These are phyloP conservation scores for Cancer borealis DNA, from an alignment of 2,888 invertebrate species.

Conservation along the genomic window DNA sequence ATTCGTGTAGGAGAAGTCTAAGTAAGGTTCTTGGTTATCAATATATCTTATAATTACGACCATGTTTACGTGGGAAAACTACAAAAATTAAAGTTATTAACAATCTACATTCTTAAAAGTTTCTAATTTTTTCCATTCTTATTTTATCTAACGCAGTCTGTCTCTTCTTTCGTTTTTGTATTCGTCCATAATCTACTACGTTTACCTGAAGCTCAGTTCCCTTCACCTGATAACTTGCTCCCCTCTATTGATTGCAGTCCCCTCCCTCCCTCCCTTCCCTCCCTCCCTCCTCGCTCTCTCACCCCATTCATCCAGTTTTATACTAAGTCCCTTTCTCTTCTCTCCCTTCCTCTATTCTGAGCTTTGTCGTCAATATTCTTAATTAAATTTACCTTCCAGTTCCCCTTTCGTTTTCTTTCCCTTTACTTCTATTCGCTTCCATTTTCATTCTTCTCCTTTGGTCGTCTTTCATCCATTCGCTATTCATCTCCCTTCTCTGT, in stretches of 20 bases:
- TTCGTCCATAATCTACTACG: neutral
- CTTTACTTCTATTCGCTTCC: neutral
- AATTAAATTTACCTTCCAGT: neutral
- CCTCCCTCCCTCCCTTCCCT: conserved; percentile 14
- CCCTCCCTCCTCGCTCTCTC: neutral
- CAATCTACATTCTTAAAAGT: neutral
- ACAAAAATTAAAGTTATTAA: too few relatives aligned
- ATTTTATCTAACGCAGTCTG: neutral
- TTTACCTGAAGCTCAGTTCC: conserved; percentile 7
- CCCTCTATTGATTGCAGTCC: conserved; percentile 40
- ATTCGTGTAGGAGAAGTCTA: neutral
- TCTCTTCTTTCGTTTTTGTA: neutral
- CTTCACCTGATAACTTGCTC: neutral
- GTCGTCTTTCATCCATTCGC: neutral
- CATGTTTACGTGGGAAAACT: too few relatives aligned
- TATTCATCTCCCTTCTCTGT: neutral
- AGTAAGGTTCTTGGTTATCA: neutral
- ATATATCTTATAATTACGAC: neutral
- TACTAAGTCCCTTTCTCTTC: conserved; percentile 2
- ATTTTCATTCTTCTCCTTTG: conserved; percentile 9
- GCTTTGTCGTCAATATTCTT: conserved; percentile 24
- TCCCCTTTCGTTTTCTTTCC: neutral
- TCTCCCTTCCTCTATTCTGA: conserved; percentile 43
- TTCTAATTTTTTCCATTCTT: neutral
- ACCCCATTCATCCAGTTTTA: neutral